These are phyloP conservation scores for Lasiurus borealis DNA, from an alignment of 2,113 vertebrate genomes.

Conservation along the genomic window DNA sequence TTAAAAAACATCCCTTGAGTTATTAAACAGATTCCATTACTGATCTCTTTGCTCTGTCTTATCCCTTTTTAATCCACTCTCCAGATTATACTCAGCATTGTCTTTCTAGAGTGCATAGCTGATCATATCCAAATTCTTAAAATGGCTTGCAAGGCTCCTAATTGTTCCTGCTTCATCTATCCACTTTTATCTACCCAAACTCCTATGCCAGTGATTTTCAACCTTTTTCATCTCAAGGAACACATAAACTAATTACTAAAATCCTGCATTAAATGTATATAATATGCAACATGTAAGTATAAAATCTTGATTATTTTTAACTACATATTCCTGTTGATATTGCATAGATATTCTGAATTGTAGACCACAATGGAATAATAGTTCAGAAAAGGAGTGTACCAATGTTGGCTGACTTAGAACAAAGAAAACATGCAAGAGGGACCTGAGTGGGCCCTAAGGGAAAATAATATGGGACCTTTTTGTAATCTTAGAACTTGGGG, in stretches of 20 bases:
- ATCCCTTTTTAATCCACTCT: background rate
- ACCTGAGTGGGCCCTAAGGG: background rate
- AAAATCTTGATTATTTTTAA: background rate
- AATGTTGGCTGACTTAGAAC: background rate
- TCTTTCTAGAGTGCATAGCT: background rate
- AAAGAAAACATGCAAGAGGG: background rate
- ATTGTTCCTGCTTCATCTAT: background rate
- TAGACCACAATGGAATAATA: background rate
- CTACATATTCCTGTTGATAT: background rate
- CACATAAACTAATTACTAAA: background rate
- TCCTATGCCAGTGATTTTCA: background rate
- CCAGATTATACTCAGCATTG: background rate
- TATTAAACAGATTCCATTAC: background rate
- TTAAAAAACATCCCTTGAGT: slow-evolving; percentile 6
- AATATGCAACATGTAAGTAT: background rate
- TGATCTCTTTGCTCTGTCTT: background rate
- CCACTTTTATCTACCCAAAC: background rate
- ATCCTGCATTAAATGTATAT: background rate
- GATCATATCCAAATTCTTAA: background rate
- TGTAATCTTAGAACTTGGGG: background rate
- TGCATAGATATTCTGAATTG: background rate
- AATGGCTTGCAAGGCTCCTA: background rate
- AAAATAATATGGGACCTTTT: background rate
- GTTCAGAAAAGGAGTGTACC: background rate
- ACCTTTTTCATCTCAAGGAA: background rate